Percentiles rank a stretch among this genome's conserved stretches.
Conservation (phyloP, 1,140 invertebrate genomes). For the Trinorchestia longiramus region DNA sequence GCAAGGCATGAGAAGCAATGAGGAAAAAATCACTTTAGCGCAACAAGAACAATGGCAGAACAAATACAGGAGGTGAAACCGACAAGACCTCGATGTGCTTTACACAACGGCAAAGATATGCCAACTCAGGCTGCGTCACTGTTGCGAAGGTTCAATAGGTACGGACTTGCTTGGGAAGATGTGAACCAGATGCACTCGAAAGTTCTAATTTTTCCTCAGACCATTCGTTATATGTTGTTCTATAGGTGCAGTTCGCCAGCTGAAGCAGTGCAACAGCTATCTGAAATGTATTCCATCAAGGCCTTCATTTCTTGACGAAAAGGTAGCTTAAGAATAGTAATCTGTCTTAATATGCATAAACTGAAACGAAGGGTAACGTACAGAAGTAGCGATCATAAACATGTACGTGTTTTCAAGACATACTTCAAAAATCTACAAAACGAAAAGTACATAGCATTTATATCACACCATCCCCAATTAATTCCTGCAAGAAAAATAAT, state of each 20-base stretch:
- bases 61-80: not conserved
- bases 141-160: not conserved
- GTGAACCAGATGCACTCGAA: not conserved
- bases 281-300: not conserved
- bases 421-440: no score
- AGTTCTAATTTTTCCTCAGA: not conserved
- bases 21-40: not conserved
- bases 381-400: no score
- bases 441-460: no score
- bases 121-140: not conserved
- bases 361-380: not conserved
- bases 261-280: not conserved
- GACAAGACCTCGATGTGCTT: not conserved
- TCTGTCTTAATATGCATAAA: not conserved
- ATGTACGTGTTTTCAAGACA: no score
- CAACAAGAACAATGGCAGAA: not conserved
- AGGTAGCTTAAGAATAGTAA: not conserved
- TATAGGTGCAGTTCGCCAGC: not conserved
- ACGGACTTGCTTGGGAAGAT: not conserved
- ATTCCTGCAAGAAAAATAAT: not conserved
- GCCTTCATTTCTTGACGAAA: not conserved
- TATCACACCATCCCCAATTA: not conserved
- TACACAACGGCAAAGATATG: not conserved
- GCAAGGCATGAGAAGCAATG: not conserved
- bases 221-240: not conserved